Conservation (phyloP, 2,888 invertebrate species). For the Aspidiotus destructor region DNA sequence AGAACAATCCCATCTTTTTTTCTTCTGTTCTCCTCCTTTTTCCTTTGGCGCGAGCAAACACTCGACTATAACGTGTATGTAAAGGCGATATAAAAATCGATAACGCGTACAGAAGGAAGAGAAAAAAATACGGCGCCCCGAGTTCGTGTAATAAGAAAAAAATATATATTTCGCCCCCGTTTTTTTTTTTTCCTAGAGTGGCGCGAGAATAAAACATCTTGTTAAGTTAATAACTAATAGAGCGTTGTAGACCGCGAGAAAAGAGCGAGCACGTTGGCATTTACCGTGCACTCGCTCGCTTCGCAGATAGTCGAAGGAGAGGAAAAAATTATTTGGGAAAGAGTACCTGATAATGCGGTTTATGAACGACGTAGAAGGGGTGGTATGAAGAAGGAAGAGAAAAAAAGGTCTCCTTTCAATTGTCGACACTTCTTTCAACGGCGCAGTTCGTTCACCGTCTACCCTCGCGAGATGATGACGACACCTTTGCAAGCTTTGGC, state of each 20-base stretch:
- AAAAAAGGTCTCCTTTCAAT: slow-evolving; percentile 4
- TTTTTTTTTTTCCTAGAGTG: neutral
- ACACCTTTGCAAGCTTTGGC: too few species aligned
- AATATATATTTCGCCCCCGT: neutral
- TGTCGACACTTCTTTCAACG: neutral
- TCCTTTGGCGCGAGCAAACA: neutral
- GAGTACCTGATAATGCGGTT: slow-evolving; percentile 1
- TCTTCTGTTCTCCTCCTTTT: neutral
- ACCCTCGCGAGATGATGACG: neutral
- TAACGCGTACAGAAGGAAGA: neutral
- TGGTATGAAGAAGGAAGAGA: neutral
- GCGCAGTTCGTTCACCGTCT: neutral
- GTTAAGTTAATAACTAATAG: slow-evolving; percentile 4
- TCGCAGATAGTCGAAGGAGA: neutral
- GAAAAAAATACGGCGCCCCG: neutral
- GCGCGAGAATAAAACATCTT: neutral
- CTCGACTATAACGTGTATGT: neutral
- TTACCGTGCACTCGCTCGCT: neutral
- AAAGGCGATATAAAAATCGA: neutral
- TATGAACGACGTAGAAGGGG: neutral
- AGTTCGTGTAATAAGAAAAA: neutral
- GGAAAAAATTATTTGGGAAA: slow-evolving; percentile 3
- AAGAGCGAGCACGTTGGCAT: neutral
- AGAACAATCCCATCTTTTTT: neutral
- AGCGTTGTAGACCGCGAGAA: neutral